Evolutionary conservation across 2,113 vertebrate species (phyloP).

Genomic region (Willisornis vidua): DNA sequence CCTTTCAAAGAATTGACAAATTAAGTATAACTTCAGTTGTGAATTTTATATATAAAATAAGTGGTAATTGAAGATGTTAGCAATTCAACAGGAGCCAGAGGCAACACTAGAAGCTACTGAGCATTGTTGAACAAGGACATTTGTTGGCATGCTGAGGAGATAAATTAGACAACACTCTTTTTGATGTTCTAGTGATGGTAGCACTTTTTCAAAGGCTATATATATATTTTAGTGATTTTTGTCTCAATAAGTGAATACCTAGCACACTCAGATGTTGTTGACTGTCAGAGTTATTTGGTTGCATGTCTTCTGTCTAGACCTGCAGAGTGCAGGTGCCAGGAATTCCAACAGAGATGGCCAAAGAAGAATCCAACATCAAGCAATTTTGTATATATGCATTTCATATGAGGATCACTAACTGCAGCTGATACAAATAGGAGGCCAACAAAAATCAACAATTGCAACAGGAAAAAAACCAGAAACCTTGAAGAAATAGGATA

Average conservation of each 20-base stretch:
- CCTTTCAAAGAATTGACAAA: not conserved
- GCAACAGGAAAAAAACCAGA: not conserved
- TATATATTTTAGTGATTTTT: not conserved
- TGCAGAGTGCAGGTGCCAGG: not conserved
- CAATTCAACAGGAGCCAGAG: not conserved
- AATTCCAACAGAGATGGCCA: not conserved
- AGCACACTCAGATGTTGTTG: not conserved
- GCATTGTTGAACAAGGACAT: not conserved
- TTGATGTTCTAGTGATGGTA: not conserved
- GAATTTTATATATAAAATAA: not conserved
- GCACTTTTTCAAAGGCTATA: not conserved
- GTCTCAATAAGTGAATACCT: not conserved
- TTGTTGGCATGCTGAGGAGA: not conserved
- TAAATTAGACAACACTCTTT: not conserved
- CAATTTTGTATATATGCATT: not conserved
- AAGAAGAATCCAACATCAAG: not conserved
- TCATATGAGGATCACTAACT: not conserved
- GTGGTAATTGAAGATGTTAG: not conserved
- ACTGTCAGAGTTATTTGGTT: not conserved
- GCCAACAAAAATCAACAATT: not conserved
- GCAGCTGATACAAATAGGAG: not conserved
- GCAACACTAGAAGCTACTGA: not conserved
- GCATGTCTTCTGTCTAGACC: not conserved
- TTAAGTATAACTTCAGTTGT: not conserved
- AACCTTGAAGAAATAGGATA: not conserved